Evolutionary conservation across 2,888 invertebrate species (phyloP).

Genomic region (Caenorhabditis afra): DNA sequence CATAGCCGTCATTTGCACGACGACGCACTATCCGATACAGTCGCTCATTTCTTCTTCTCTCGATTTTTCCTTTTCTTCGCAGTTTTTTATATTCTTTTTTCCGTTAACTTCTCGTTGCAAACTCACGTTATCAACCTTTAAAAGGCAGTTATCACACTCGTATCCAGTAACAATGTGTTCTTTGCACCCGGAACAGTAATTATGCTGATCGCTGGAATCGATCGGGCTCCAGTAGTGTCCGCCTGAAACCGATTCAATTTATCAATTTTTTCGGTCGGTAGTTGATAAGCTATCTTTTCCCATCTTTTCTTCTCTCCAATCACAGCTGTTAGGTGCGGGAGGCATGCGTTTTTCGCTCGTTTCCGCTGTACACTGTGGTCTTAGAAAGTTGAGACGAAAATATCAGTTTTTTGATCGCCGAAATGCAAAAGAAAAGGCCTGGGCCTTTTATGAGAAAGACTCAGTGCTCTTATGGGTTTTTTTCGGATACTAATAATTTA

Average conservation of each 20-base stretch:
- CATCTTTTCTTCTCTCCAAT: conserved; percentile 8
- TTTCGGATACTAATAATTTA: not conserved
- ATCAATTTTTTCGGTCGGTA: not conserved
- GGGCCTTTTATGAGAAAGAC: not conserved
- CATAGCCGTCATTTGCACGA: too few relatives aligned
- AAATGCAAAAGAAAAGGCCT: not conserved
- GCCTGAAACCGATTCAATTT: conserved; percentile 50
- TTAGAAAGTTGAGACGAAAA: not conserved
- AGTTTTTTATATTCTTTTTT: not conserved
- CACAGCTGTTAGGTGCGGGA: conserved; percentile 33
- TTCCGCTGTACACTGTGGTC: conserved; percentile 13
- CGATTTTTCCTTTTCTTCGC: not conserved
- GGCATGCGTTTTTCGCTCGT: conserved; percentile 7
- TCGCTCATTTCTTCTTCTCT: not conserved
- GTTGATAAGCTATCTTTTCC: conserved; percentile 21
- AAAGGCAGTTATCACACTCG: conserved; percentile 68
- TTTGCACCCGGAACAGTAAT: conserved; percentile 65
- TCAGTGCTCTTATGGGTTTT: not conserved
- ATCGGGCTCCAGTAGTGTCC: conserved; percentile 68
- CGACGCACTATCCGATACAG: not conserved
- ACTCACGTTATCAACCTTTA: conserved; percentile 65
- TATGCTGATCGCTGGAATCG: conserved; percentile 55
- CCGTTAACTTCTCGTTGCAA: conserved; percentile 2
- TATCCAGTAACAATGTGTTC: conserved; percentile 63
- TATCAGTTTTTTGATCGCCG: conserved; percentile 11